Evolutionary conservation across 2,888 invertebrate genomes (phyloP).

Genomic region (Camponotus fellah): DNA sequence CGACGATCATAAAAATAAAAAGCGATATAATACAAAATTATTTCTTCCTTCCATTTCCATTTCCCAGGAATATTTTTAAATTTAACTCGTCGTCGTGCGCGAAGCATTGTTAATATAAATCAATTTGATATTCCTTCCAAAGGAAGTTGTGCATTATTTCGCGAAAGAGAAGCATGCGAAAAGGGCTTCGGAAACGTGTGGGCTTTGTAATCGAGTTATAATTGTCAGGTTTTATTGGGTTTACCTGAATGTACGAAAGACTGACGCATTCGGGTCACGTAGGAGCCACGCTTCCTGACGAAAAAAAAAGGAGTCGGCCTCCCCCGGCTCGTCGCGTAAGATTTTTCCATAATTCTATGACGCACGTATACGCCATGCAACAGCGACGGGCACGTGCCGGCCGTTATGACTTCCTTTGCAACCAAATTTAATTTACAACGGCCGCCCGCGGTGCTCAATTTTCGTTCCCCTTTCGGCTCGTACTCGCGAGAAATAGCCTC

Average conservation of each 20-base stretch:
- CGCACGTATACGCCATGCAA: constrained; percentile 61
- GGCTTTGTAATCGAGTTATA: constrained; percentile 70
- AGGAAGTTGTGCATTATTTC: neutral
- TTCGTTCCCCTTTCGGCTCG: constrained; percentile 52
- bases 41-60: too few relatives aligned
- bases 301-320: constrained; percentile 57
- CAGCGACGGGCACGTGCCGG: constrained; percentile 76
- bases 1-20: constrained; percentile 2
- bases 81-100: neutral
- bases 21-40: neutral
- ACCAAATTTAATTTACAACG: constrained; percentile 80
- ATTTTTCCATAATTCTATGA: constrained; percentile 71
- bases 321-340: constrained; percentile 49
- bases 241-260: constrained; percentile 39
- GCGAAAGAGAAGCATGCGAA: constrained; percentile 41
- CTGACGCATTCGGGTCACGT: constrained; percentile 79
- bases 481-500: constrained; percentile 52
- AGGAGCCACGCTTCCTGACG: constrained; percentile 80
- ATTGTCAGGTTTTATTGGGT: constrained; percentile 61
- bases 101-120: constrained; percentile 17
- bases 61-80: neutral
- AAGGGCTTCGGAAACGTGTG: constrained; percentile 21
- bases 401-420: constrained; percentile 80
- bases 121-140: neutral
- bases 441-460: constrained; percentile 73